Conservation (phyloP, 2,113 vertebrate species). For the Noctilio leporinus region DNA sequence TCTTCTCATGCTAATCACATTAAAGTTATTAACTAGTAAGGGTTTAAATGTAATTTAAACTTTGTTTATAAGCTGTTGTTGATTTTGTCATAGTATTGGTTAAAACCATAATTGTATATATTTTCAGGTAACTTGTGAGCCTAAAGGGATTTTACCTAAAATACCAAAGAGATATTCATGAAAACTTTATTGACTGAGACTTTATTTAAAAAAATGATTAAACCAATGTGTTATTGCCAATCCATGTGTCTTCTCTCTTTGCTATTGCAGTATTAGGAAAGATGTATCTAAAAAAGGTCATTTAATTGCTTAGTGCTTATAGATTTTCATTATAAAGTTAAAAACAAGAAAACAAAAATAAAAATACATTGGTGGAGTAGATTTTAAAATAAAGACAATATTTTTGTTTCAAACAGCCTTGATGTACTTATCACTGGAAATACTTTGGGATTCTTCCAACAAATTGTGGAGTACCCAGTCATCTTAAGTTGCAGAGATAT, state of each 20-base stretch:
- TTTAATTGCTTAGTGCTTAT: not conserved
- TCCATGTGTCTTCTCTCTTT: not conserved
- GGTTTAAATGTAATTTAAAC: not conserved
- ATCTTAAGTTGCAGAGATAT: not conserved
- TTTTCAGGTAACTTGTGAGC: not conserved
- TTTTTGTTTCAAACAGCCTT: not conserved
- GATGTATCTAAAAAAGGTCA: not conserved
- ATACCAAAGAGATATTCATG: not conserved
- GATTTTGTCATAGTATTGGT: not conserved
- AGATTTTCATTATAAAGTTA: not conserved
- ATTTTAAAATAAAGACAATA: not conserved
- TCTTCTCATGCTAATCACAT: not conserved
- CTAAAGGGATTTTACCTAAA: not conserved
- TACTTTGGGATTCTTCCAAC: not conserved
- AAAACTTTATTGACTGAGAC: not conserved
- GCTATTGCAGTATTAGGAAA: not conserved
- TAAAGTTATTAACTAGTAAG: not conserved
- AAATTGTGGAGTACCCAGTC: not conserved
- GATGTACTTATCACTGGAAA: not conserved
- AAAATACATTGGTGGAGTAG: not conserved
- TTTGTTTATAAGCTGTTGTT: not conserved
- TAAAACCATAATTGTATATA: not conserved
- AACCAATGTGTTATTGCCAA: not conserved
- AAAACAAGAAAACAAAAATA: not conserved
- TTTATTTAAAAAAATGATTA: not conserved